Evolutionary conservation across 2,113 vertebrate genomes (phyloP).

Genomic region (Cathartes aura): DNA sequence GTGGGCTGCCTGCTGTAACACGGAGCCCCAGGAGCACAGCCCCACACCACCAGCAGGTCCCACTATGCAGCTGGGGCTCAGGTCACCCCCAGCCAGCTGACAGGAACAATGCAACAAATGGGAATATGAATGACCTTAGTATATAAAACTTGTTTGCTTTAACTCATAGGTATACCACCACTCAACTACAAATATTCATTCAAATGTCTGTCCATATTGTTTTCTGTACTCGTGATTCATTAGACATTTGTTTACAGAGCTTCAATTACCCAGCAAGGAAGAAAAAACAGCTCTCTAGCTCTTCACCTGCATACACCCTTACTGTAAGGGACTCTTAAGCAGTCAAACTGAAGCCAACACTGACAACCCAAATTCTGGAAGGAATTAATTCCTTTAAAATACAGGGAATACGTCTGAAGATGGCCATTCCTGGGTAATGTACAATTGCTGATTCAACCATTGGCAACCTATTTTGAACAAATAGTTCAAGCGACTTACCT

Average conservation of each 20-base stretch:
- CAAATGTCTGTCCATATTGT: background rate
- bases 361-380: background rate
- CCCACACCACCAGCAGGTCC: background rate
- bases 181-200: background rate
- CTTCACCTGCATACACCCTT: background rate
- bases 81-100: background rate
- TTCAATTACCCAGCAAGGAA: background rate
- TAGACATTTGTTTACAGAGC: background rate
- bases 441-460: too few species aligned
- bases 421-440: fast-evolving
- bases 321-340: fast-evolving
- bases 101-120: background rate
- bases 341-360: background rate
- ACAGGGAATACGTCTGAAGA: background rate
- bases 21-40: background rate
- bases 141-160: background rate
- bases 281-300: fast-evolving
- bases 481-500: fast-evolving
- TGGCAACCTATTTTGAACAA: background rate
- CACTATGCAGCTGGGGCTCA: background rate
- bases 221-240: background rate
- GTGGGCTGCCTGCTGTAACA: too few species aligned
- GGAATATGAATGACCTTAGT: background rate
- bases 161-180: background rate
- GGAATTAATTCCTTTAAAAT: background rate